Evolutionary conservation across 2,888 invertebrate genomes (phyloP), one percentile per base, ranked within the genome.

Genomic region (Calliphora vomitoria): DNA sequence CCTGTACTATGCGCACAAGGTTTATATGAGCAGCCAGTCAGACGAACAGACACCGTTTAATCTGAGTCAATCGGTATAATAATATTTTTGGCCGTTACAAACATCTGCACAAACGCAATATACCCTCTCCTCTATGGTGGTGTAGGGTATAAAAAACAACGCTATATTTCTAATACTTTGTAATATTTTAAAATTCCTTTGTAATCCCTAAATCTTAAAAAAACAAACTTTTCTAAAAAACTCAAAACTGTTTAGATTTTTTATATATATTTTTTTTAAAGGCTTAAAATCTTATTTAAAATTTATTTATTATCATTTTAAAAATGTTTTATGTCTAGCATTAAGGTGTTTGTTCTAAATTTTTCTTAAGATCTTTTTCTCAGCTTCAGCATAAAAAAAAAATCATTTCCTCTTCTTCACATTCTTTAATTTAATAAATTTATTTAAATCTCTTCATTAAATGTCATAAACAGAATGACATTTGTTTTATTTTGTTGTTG

Each of bases 341-440:
- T 55, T 55, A 55, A 55, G 20, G 55, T 55, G 20, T 55, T 35
- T 55, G 55, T 55, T 55, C 55, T 55, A 55, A 20, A 55, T 62
- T 35, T 3, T 44, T 44, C 44, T 44, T 62, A 38, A 62, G 62
- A 38, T 62, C 38, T 38, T 62, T 8, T n/a, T 62, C 64, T 62
- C 64, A 41, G 62, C 38, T 18, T 38, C 64, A 41, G 4, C 3
- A 18, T 15, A 10, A 44, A 4, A 10, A 44, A 4, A 18, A 18
- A 18, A 74, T 8, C 66, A 72, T 55, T 84, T 72, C 64, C 55
- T 64, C 35, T 82, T 35, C 58, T 58, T 50, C 13, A 66, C 15
- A 76, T 62, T 72, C n/a, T 64, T 38, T 85, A 82, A 82, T 85
- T 85, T 64, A 81, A 81, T 85, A 85, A 85, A 78, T 71, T 85